Evolutionary conservation across 1,140 invertebrate genomes (phyloP), one percentile per base, ranked within the genome.

Genomic region (Heterodera carotae): DNA sequence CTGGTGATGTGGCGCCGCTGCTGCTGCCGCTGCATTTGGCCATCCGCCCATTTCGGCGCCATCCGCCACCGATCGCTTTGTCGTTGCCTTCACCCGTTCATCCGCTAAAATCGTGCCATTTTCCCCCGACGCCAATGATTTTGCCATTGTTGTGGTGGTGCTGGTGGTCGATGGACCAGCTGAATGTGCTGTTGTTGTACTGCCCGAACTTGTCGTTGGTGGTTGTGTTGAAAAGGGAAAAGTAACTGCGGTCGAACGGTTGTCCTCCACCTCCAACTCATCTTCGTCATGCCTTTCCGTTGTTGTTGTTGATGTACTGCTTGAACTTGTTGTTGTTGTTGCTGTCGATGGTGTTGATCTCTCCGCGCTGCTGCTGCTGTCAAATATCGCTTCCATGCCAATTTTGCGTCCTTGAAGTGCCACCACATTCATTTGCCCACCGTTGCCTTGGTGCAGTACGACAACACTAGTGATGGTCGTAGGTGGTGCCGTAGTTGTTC

Each of bases 161-260:
- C 80, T 74, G 15, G 59, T 53, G 0, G 73, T 36, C 43, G 56
- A n/a, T n/a, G n/a, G n/a, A n/a, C n/a, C n/a, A n/a, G n/a, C n/a
- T n/a, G n/a, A n/a, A n/a, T n/a, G n/a, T n/a, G n/a, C n/a, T n/a
- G n/a, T 67, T 59, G 72, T 15, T 10, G 64, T 69, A n/a, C 69
- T 78, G 31, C 73, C 29, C 31, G 81, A 70, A 56, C 18, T 25
- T 18, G 81, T 84, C 27, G 67, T 81, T 33, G 72, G 69, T 33
- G 15, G 79, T 79, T 53, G 78, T 27, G 39, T 25, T 56, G 68
- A 18, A 10, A 25, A 8, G 8, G 59, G 34, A 56, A 75, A 75
- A 33, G 72, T 66, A 27, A 66, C 33, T 29, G 62, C 62, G n/a
- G 62, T 66, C 25, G 62, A 31, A 7, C 12, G 62, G 8, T 66